Conservation (phyloP, 2,888 invertebrate genomes). For the Amphipyra berbera region DNA sequence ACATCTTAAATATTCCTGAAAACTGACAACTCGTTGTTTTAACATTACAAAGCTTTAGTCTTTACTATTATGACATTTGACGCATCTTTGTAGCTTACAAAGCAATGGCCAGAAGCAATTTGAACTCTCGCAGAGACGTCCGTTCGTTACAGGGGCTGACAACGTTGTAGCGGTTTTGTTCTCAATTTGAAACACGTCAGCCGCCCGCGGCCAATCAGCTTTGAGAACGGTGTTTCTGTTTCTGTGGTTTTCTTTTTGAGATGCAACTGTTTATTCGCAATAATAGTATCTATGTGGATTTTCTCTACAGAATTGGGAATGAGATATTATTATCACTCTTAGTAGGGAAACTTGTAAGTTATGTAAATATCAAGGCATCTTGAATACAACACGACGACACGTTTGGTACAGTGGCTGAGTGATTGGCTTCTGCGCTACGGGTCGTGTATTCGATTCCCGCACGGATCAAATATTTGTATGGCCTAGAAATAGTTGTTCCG, state of each 20-base stretch:
- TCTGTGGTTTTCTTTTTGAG: slow-evolving; percentile 38
- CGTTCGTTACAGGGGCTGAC: slow-evolving; percentile 63
- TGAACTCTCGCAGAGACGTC: slow-evolving; percentile 55
- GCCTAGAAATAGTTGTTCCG: too few relatives aligned
- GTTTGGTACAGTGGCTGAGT: too few relatives aligned
- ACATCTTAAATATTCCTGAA: slow-evolving; percentile 51
- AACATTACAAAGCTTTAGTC: slow-evolving; percentile 46
- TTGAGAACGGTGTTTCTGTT: slow-evolving; percentile 38
- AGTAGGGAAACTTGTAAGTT: too few relatives aligned
- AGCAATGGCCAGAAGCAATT: slow-evolving; percentile 61
- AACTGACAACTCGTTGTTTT: slow-evolving; percentile 53
- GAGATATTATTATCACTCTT: too few relatives aligned
- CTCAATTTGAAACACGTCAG: slow-evolving; percentile 62
- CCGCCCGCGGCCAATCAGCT: slow-evolving; percentile 61
- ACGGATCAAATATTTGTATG: too few relatives aligned
- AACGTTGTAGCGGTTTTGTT: slow-evolving; percentile 64
- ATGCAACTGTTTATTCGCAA: slow-evolving; percentile 33
- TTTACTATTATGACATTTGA: slow-evolving; percentile 55
- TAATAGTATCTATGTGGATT: background rate
- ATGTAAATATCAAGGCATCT: too few relatives aligned
- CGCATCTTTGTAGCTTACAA: slow-evolving; percentile 63
- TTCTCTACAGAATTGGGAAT: background rate
- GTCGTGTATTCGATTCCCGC: too few relatives aligned
- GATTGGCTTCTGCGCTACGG: too few relatives aligned
- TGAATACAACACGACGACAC: too few relatives aligned